Base-by-base conservation (phyloP, 2,888 invertebrate species). In the Catocala nupta region DNA sequence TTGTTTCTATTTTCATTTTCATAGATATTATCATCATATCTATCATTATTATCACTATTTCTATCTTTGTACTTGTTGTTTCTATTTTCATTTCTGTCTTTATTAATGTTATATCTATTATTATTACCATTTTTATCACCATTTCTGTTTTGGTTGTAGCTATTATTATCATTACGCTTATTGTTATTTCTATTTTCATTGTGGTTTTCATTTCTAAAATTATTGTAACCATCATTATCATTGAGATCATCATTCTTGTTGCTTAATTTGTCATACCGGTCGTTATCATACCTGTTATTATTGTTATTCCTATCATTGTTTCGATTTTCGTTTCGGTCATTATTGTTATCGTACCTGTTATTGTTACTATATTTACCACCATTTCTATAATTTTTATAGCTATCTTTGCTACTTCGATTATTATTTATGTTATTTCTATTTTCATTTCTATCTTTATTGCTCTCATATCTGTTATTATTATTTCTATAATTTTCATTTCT, bases 41-140 rank as follows among this genome's bases (percentile, higher is more conserved):
- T 53, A 9, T 59, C 34, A 39, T 53, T 39, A 8, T 11, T n/a
- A 42, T 9, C 39, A 9, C 64, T 54, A 12, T 60, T 25, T 6
- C n/a, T 45, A 9, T 34, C 1, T 5, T 39, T 39, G 36, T 39
- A 8, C 8, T 33, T 45, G 34, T 55, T 45, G 13, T 25, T 1
- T 0, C 36, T 39, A 13, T 55, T 13, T 9, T 47, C 16, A 43
- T 39, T 34, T 12, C 55, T 64, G n/a, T 48, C 10, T 12, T 55
- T 48, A 8, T 55, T 54, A 4, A 1, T 49, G 36, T 39, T 1
- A 39, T 8, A 9, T 9, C 36, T 39, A 9, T 39, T 39, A 6
- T 39, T 61, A 11, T 67, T 42, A 42, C 47, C 59, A 48, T 48
- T 25, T 48, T 25, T 12, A 9, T 16, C 47, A 16, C 16, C 3